Percentiles rank a stretch among this genome's conserved stretches.
These are phyloP conservation scores for Notamacropus eugenii DNA, from an alignment of 2,797 vertebrate genomes.

Conservation along the genomic window DNA sequence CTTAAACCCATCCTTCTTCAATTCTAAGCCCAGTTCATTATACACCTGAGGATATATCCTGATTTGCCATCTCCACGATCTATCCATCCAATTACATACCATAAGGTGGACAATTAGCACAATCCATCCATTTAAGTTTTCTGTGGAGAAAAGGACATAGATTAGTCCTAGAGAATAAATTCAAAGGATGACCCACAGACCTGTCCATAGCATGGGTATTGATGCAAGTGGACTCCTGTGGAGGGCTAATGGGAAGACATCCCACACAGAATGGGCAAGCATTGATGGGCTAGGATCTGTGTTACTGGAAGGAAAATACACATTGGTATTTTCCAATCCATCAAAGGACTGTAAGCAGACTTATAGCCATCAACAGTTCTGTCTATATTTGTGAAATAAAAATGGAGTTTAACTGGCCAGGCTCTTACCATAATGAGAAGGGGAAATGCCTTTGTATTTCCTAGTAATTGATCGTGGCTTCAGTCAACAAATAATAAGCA, in stretches of 20 bases:
- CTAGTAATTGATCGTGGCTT: neutral
- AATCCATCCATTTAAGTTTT: neutral
- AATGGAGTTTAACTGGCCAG: neutral
- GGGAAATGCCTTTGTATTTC: neutral
- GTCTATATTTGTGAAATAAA: neutral
- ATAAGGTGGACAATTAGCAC: neutral
- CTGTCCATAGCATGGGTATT: neutral
- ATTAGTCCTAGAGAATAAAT: neutral
- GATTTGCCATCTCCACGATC: neutral
- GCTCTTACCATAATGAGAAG: neutral
- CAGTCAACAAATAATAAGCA: neutral
- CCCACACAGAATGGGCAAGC: neutral
- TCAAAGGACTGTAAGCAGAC: neutral
- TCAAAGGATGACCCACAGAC: neutral
- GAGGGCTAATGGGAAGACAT: neutral
- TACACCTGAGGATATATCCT: neutral
- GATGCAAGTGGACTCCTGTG: neutral
- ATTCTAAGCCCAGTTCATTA: neutral
- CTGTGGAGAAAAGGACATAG: neutral
- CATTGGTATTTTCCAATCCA: neutral
- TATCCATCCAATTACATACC: neutral
- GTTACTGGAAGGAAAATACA: neutral
- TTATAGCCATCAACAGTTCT: neutral
- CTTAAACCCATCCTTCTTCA: neutral
- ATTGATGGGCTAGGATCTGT: neutral